Conservation (phyloP, 2,113 vertebrate species). For the Centropristis striata region DNA sequence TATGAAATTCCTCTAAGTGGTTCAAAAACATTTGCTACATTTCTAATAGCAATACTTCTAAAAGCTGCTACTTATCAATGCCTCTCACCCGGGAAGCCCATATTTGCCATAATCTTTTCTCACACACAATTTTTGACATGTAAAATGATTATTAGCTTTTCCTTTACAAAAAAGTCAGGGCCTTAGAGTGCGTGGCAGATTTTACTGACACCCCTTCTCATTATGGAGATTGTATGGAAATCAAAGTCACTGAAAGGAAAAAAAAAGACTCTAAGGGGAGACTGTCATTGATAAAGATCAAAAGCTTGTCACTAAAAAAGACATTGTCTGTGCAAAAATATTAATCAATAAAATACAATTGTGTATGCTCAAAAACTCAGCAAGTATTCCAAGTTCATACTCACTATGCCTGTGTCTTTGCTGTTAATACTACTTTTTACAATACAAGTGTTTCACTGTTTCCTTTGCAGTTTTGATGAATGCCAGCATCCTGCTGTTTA, state of each 20-base stretch:
- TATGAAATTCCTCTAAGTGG: neutral
- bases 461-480: neutral
- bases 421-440: neutral
- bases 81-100: neutral
- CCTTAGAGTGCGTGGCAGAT: neutral
- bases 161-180: neutral
- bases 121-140: neutral
- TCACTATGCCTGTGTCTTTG: neutral
- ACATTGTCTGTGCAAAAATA: neutral
- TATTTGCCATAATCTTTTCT: neutral
- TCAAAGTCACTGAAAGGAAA: neutral
- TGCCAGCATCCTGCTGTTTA: neutral
- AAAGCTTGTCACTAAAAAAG: neutral
- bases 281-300: neutral
- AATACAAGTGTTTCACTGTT: neutral
- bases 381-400: neutral
- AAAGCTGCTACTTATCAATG: neutral
- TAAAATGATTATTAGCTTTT: neutral
- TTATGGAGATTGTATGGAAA: constrained; percentile 8
- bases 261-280: neutral
- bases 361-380: neutral
- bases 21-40: neutral
- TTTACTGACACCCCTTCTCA: neutral
- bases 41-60: neutral
- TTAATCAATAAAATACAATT: neutral